A percentile compares a stretch with the other conserved stretches of the same genome.
These are phyloP conservation scores for Xenopus borealis DNA, from an alignment of 2,113 vertebrate genomes.

Conservation along the genomic window DNA sequence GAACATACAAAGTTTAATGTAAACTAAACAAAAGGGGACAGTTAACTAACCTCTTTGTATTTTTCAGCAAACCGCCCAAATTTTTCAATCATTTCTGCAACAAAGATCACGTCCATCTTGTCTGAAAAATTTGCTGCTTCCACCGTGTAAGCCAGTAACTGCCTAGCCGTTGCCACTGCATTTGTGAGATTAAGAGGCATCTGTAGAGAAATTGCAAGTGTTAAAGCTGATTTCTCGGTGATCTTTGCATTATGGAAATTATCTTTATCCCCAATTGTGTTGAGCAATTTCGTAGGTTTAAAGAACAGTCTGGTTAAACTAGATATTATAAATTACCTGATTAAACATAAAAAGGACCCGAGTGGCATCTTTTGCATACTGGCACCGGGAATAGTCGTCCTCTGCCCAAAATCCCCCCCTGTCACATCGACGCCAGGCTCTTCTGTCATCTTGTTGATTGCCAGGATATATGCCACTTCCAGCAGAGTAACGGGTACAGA, in stretches of 20 bases:
- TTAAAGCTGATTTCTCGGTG: background rate
- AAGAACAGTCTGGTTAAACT: too few relatives aligned
- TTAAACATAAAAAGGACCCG: conserved; percentile 92
- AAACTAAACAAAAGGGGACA: too few relatives aligned
- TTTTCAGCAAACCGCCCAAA: conserved; percentile 93
- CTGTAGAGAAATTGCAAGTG: conserved; percentile 58
- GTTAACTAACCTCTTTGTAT: conserved; percentile 83
- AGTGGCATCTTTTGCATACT: conserved; percentile 93
- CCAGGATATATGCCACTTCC: conserved; percentile 81
- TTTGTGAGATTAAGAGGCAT: conserved; percentile 95
- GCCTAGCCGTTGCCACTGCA: conserved; percentile 82
- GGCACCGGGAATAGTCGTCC: conserved; percentile 89
- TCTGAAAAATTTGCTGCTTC: conserved; percentile 95
- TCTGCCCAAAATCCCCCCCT: conserved; percentile 87
- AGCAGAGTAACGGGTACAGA: conserved; percentile 78
- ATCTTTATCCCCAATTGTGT: too few relatives aligned
- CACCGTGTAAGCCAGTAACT: conserved; percentile 85
- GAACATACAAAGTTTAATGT: too few relatives aligned
- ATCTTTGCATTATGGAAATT: background rate
- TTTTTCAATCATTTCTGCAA: conserved; percentile 98
- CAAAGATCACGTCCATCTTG: conserved; percentile 97
- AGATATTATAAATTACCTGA: conserved; percentile 71
- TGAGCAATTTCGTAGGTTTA: too few relatives aligned
- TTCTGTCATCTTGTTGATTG: conserved; percentile 75
- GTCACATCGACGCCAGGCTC: conserved; percentile 86